Evolutionary conservation across 2,113 vertebrate genomes (phyloP).

Genomic region (Atractosteus spatula): DNA sequence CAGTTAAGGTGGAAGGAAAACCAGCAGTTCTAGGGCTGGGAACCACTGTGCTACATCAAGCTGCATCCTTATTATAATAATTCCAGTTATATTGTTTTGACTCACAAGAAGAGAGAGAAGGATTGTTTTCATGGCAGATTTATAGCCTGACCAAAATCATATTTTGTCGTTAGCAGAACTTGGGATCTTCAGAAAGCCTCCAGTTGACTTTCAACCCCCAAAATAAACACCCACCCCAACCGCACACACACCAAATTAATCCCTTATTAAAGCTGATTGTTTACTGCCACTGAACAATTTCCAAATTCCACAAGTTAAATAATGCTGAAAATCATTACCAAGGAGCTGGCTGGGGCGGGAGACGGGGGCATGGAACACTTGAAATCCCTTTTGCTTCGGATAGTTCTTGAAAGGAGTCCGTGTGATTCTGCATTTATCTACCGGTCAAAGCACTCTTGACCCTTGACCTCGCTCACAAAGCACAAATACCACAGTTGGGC

Average conservation of each 20-base stretch:
- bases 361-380: constrained; percentile 2
- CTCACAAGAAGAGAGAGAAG: too few relatives aligned
- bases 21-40: too few relatives aligned
- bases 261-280: constrained; percentile 21
- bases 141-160: too few relatives aligned
- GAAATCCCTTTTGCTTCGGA: constrained; percentile 2
- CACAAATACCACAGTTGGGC: constrained; percentile 14
- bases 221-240: not conserved
- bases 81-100: too few relatives aligned
- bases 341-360: constrained; percentile 5
- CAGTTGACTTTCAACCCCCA: not conserved
- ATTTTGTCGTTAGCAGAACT: too few relatives aligned
- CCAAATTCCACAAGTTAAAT: constrained; percentile 25
- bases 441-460: constrained; percentile 12
- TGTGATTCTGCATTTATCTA: not conserved
- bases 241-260: constrained; percentile 18
- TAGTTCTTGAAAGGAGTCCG: constrained; percentile 9
- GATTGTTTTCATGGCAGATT: too few relatives aligned
- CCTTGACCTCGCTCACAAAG: not conserved
- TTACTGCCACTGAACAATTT: constrained; percentile 14
- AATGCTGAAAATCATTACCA: not conserved
- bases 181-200: too few relatives aligned
- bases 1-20: too few relatives aligned
- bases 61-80: too few relatives aligned
- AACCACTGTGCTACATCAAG: too few relatives aligned